phyloP scores from a whole-genome alignment of 2,888 invertebrate species.

The Hyalella azteca region DNA sequence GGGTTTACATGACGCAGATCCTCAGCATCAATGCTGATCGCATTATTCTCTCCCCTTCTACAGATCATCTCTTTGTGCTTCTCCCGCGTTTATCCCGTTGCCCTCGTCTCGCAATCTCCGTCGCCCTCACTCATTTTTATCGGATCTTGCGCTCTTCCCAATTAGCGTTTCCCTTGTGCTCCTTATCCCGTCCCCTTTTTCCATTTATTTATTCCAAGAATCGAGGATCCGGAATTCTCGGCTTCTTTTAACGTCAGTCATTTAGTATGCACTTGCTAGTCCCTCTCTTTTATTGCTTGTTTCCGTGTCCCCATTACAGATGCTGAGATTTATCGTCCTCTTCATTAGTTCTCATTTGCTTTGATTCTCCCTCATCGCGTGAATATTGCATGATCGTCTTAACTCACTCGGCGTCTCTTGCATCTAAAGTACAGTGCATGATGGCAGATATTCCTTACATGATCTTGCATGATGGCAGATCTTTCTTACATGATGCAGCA shows the following conservation, averaged over 20 bases:
- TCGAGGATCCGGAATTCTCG: not conserved
- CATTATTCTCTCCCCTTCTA: conserved; percentile 12
- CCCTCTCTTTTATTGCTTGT: too few species aligned
- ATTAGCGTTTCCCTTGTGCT: not conserved
- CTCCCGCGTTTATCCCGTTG: not conserved
- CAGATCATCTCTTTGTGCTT: conserved; percentile 2
- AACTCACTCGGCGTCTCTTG: too few species aligned
- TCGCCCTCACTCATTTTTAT: not conserved
- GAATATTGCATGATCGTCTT: too few species aligned
- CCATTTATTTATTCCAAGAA: not conserved
- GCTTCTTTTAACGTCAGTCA: not conserved
- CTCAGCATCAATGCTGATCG: not conserved
- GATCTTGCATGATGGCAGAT: too few species aligned
- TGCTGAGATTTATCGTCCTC: too few species aligned
- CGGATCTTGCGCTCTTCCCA: not conserved
- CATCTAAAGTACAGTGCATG: too few species aligned
- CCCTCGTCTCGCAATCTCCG: not conserved
- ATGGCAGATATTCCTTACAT: too few species aligned
- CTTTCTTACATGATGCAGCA: too few species aligned
- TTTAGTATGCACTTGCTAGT: too few species aligned
- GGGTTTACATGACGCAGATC: not conserved
- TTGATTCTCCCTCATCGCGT: too few species aligned
- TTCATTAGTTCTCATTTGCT: too few species aligned
- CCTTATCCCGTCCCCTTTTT: not conserved
- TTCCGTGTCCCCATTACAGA: too few species aligned